Evolutionary conservation across 2,113 vertebrate genomes (phyloP).

Genomic region (Pseudorhombus dupliciocellatus): DNA sequence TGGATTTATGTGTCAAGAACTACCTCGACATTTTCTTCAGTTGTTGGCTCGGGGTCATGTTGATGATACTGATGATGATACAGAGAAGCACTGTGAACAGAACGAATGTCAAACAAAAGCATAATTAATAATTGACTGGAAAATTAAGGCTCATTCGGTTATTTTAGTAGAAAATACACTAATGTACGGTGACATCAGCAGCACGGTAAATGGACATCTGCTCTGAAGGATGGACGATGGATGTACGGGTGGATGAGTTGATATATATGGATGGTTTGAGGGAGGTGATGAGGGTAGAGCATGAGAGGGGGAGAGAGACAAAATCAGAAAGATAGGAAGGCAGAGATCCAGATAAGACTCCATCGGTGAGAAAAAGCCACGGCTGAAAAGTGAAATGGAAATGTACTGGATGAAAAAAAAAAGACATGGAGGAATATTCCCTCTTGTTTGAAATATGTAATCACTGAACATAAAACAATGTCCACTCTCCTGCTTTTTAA

Average conservation of each 20-base stretch:
- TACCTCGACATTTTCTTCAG: conserved; percentile 14
- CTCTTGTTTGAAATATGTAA: neutral
- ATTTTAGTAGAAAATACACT: too few species aligned
- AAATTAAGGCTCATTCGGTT: neutral
- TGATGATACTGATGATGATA: neutral
- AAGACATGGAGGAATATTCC: neutral
- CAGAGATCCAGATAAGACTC: conserved; percentile 13
- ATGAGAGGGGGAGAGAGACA: neutral
- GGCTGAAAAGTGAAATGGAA: neutral
- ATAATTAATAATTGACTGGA: neutral
- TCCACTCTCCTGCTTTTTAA: too few species aligned
- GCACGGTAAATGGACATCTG: conserved; percentile 3
- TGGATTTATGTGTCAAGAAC: conserved; percentile 9
- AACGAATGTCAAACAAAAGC: conserved; percentile 9
- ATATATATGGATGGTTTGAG: conserved; percentile 3
- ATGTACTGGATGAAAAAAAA: neutral
- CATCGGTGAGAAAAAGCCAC: neutral
- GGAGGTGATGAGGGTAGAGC: neutral
- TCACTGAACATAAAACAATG: too few species aligned
- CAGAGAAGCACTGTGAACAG: conserved; percentile 3
- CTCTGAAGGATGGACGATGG: neutral
- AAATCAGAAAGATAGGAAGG: neutral
- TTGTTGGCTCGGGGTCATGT: conserved; percentile 10
- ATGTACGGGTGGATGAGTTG: neutral
- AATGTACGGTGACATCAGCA: neutral